Base-by-base conservation (phyloP, 2,113 vertebrate species). In the Rhinolophus sinicus region DNA sequence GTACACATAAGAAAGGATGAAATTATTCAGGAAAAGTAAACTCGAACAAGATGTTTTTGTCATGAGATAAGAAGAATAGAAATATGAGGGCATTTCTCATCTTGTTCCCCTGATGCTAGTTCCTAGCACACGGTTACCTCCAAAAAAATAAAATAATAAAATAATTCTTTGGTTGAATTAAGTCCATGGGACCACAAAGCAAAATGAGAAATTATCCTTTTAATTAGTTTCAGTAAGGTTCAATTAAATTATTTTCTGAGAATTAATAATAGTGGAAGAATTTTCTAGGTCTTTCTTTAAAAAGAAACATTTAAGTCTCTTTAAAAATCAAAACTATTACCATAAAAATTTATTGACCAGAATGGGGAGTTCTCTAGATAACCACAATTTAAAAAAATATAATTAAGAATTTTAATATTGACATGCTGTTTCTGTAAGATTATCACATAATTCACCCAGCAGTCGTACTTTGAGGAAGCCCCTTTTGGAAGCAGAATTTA, bases 241-340 rank as follows among this genome's bases (percentile, higher is more conserved):
- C 97, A 97, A 97, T 98, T 98, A 97, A 98, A 97, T 97, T 97
- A 98, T 98, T 98, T 98, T 97, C 96, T 96, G 80, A 96, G 70
- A 96, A 97, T 97, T 98, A 97, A 97, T 97, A 98, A 97, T 93
- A 96, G 65, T 81, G 76, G 69, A 84, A 88, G 82, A 97, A 93
- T 96, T 97, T 98, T 97, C 78, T 97, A 96, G 97, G 97, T 97
- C 97, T 96, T 96, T 28, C 73, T 97, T 98, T 97, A 80, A 94
- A 97, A 96, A 86, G 86, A 96, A 93, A 96, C n/a, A 92, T 89
- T 86, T 84, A 95, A 83, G 35, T 96, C 58, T 93, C 93, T 94
- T 97, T 96, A 96, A 97, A 97, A 97, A 88, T 97, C 94, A 92
- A 96, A 96, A 88, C 47, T 50, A 97, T 97, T 95, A 97, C 86